These are phyloP conservation scores for Drosophila sp. DNA, from an alignment of 1,140 invertebrate genomes.

Conservation along the genomic window DNA sequence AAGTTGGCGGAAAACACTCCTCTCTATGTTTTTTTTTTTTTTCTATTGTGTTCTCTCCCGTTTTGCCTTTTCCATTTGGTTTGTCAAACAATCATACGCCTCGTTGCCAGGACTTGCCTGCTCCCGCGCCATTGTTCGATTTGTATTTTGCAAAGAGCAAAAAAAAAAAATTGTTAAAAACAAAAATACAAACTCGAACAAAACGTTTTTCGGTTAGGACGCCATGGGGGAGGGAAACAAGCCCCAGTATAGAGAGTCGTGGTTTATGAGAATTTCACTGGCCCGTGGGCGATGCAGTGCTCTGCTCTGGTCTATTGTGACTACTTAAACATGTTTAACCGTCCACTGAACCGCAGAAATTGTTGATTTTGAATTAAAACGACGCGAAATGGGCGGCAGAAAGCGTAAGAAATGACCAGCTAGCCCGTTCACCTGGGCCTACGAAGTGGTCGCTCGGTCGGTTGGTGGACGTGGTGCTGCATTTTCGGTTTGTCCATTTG, in stretches of 20 bases:
- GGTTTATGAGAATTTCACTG: constrained; percentile 20
- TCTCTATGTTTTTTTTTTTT: background rate
- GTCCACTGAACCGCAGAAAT: constrained; percentile 78
- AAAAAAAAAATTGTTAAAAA: constrained; percentile 23
- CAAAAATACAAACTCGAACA: constrained; percentile 22
- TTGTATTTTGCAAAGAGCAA: constrained; percentile 28
- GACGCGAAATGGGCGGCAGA: constrained; percentile 24
- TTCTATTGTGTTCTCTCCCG: background rate
- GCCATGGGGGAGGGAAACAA: background rate
- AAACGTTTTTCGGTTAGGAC: constrained; percentile 14
- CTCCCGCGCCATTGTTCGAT: constrained; percentile 54
- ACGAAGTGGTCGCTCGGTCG: too few species aligned
- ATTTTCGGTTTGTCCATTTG: constrained; percentile 64
- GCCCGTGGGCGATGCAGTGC: background rate
- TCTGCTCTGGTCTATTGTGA: constrained; percentile 34
- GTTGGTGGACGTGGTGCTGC: constrained; percentile 30
- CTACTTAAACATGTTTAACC: constrained; percentile 78
- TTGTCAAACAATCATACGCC: constrained; percentile 75
- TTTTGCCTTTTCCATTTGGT: constrained; percentile 53
- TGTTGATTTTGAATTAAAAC: constrained; percentile 81
- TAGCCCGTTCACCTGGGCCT: too few species aligned
- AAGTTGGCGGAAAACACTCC: constrained; percentile 82
- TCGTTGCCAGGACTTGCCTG: constrained; percentile 41
- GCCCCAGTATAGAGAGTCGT: background rate
- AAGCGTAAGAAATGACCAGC: constrained; percentile 57